These are phyloP conservation scores for Drosophila algonquin DNA, from an alignment of 2,888 invertebrate species.

Conservation along the genomic window DNA sequence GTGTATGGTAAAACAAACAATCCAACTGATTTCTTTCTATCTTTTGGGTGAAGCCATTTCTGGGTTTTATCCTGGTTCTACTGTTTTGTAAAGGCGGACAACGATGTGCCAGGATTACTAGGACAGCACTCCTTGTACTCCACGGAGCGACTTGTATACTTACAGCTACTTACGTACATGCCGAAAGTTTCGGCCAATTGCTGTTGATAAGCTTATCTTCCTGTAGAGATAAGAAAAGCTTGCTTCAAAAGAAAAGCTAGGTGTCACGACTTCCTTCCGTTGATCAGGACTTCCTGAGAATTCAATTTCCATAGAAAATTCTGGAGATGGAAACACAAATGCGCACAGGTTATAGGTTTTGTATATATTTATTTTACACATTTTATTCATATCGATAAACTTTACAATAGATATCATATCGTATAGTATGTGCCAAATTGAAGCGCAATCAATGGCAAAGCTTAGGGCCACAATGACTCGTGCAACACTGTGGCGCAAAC, in stretches of 20 bases:
- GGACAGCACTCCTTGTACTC: too few species aligned
- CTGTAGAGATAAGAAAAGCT: too few species aligned
- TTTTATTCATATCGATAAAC: conserved; percentile 52
- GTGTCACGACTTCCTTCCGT: too few species aligned
- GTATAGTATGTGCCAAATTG: conserved; percentile 28
- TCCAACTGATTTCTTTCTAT: too few species aligned
- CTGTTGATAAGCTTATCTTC: too few species aligned
- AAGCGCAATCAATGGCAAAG: conserved; percentile 33
- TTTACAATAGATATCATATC: conserved; percentile 62
- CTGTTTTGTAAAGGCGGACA: neutral
- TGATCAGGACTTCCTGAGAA: neutral
- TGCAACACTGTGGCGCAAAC: conserved; percentile 4
- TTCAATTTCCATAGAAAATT: conserved; percentile 8
- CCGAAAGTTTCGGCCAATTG: too few species aligned
- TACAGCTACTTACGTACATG: too few species aligned
- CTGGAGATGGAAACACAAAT: conserved; percentile 15
- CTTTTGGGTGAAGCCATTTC: too few species aligned
- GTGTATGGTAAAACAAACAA: conserved; percentile 38
- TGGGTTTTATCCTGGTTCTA: too few species aligned
- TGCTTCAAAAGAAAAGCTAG: too few species aligned
- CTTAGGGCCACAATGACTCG: conserved; percentile 9
- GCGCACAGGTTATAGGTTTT: neutral
- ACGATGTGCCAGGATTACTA: too few species aligned
- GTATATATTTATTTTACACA: conserved; percentile 31
- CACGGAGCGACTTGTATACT: too few species aligned